phyloP scores from a whole-genome alignment of 1,140 invertebrate genomes.

The Zaprionus davidi region DNA sequence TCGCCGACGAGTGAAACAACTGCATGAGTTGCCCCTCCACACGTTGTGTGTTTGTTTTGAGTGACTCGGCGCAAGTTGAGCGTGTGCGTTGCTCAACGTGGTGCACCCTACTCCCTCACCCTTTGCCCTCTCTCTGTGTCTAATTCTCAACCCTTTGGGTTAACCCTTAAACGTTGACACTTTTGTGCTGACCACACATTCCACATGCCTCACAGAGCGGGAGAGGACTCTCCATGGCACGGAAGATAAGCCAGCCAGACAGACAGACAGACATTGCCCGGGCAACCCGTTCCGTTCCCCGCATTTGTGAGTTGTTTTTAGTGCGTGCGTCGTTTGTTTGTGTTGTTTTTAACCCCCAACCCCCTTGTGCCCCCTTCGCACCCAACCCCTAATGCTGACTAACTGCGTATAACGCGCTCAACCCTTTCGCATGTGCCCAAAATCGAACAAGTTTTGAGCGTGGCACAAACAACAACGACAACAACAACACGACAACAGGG shows the following conservation, averaged over 20 bases:
- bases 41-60: conserved; percentile 15
- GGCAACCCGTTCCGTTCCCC: conserved; percentile 3
- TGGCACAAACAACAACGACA: conserved; percentile 29
- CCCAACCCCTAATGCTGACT: conserved; percentile 25
- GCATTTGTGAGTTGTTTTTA: conserved; percentile 44
- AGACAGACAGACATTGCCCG: background rate
- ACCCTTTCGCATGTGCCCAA: conserved; percentile 64
- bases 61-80: conserved; percentile 19
- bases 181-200: conserved; percentile 67
- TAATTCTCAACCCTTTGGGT: conserved; percentile 57
- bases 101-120: too few relatives aligned
- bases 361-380: background rate
- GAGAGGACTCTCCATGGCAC: background rate
- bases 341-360: conserved; percentile 43
- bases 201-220: conserved; percentile 34
- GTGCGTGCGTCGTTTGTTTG: conserved; percentile 74
- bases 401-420: conserved; percentile 43
- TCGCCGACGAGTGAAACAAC: conserved; percentile 60
- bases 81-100: background rate
- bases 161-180: conserved; percentile 75
- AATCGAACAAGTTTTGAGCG: conserved; percentile 77
- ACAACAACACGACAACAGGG: conserved; percentile 41
- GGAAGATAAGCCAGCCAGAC: background rate
- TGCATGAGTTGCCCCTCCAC: conserved; percentile 37
- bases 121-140: background rate